Evolutionary conservation across 1,140 invertebrate genomes (phyloP), one percentile per base, ranked within the genome.

Genomic region (Sweltsa coloradensis): DNA sequence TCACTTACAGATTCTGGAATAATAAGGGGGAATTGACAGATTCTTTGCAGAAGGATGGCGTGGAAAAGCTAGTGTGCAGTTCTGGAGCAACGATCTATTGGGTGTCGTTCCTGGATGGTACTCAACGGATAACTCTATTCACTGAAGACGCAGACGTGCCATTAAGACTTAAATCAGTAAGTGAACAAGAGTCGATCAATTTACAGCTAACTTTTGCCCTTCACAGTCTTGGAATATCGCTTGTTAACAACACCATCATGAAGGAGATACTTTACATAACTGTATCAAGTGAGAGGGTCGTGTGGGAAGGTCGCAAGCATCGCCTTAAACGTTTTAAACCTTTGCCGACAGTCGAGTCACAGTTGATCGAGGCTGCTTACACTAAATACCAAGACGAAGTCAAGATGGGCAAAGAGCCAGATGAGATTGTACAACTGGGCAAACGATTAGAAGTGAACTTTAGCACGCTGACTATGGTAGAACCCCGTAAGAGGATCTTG

Each of bases 91-190:
- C 57, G 65, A 34, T n/a, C 66, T 84, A 73, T 59, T 94, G 89
- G 79, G 83, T 94, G 1, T 91, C 87, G 1, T 97, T 97, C 68
- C 67, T 98, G 19, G 83, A 96, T 70, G 94, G 93, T 5, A 76
- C 89, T 58, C 95, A 99, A 63, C 73, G 94, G 48, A 80, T 96
- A 23, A 59, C 98, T 3, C 64, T 98, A 4, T 88, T 97, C 59
- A 97, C 92, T 1, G 67, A 79, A 3, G 80, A 86, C 61, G 57
- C 78, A 7, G 65, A 70, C 34, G 66, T 96, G 13, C 87, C 86
- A 1, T 75, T 78, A 51, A 78, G 79, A 45, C 86, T 87, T 6
- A 78, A 91, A 60, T 72, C 76, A 14, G 61, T 78, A 45, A 82
- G 83, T 51, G 78, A 89, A 57, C 64, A 85, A 7, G 86, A 88